A percentile compares a stretch with the other conserved stretches of the same genome.
These are phyloP conservation scores for Lycocerus yunnanus DNA, from an alignment of 2,888 invertebrate species.

Conservation along the genomic window DNA sequence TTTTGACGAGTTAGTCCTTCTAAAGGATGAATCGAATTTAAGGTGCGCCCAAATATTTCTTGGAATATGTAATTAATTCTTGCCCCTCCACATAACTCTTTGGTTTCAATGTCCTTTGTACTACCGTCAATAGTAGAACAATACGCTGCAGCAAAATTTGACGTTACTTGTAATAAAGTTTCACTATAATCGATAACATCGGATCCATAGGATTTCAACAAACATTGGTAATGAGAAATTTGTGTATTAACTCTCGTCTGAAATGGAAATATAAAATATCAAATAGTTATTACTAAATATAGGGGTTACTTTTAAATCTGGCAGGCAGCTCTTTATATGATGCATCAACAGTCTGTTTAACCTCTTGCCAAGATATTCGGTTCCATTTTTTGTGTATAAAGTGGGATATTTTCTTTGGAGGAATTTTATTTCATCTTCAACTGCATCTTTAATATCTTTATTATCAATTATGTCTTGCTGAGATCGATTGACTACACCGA, in stretches of 20 bases:
- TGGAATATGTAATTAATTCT: slow-evolving; percentile 99
- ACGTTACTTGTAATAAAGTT: slow-evolving; percentile 95
- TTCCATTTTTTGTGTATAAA: slow-evolving; percentile 94
- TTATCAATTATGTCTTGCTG: slow-evolving; percentile 96
- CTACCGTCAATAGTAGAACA: slow-evolving; percentile 98
- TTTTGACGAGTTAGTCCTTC: slow-evolving; percentile 86
- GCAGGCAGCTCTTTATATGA: slow-evolving; percentile 97
- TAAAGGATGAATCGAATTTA: slow-evolving; percentile 95
- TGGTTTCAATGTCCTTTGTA: slow-evolving; percentile 95
- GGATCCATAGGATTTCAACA: slow-evolving; percentile 95
- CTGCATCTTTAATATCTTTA: slow-evolving; percentile 82
- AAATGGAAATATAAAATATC: slow-evolving; percentile 33
- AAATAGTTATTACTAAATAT: slow-evolving; percentile 9
- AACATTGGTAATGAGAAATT: slow-evolving; percentile 96
- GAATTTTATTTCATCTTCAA: slow-evolving; percentile 94
- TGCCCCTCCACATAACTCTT: slow-evolving; percentile 98
- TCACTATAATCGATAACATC: slow-evolving; percentile 96
- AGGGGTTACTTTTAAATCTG: slow-evolving; percentile 86
- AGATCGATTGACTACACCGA: slow-evolving; percentile 97
- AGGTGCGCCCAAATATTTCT: slow-evolving; percentile 93
- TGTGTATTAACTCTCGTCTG: slow-evolving; percentile 95
- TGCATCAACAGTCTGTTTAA: slow-evolving; percentile 97
- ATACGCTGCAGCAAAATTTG: slow-evolving; percentile 98
- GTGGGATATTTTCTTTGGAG: slow-evolving; percentile 97
- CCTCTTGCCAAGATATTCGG: slow-evolving; percentile 95